Conservation (phyloP, 2,888 invertebrate species). For the Lobophora halterata region DNA sequence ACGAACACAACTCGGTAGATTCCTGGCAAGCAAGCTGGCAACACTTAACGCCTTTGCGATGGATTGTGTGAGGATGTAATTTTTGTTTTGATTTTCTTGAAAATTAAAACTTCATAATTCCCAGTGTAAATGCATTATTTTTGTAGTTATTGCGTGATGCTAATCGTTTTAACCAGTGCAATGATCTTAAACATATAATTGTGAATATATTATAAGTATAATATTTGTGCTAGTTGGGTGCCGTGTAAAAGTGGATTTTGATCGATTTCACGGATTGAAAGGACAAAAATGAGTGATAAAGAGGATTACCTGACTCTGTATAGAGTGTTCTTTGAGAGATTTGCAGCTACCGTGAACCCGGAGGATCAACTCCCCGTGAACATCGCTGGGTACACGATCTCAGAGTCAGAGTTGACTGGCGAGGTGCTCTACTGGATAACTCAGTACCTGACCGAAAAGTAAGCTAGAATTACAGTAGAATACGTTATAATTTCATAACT, state of each 20-base stretch:
- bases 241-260: slow-evolving; percentile 32
- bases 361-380: slow-evolving; percentile 88
- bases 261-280: slow-evolving; percentile 45
- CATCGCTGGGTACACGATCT: slow-evolving; percentile 85
- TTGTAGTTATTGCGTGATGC: slow-evolving; percentile 34
- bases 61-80: slow-evolving; percentile 47
- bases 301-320: slow-evolving; percentile 86
- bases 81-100: slow-evolving; percentile 64
- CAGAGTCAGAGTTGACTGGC: slow-evolving; percentile 85
- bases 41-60: slow-evolving; percentile 17
- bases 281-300: slow-evolving; percentile 74
- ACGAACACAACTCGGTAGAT: too few species aligned
- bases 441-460: slow-evolving; percentile 89
- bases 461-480: slow-evolving; percentile 53
- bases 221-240: slow-evolving; percentile 29
- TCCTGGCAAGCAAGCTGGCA: slow-evolving; percentile 19
- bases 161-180: slow-evolving; percentile 37
- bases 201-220: slow-evolving; percentile 29
- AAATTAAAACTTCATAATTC: slow-evolving; percentile 25
- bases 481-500: not conserved
- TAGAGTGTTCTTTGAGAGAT: slow-evolving; percentile 86
- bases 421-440: slow-evolving; percentile 88
- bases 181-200: slow-evolving; percentile 28
- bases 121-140: slow-evolving; percentile 26
- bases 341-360: slow-evolving; percentile 84